phyloP scores from a whole-genome alignment of 2,797 vertebrate genomes.

The Podarcis lilfordi region DNA sequence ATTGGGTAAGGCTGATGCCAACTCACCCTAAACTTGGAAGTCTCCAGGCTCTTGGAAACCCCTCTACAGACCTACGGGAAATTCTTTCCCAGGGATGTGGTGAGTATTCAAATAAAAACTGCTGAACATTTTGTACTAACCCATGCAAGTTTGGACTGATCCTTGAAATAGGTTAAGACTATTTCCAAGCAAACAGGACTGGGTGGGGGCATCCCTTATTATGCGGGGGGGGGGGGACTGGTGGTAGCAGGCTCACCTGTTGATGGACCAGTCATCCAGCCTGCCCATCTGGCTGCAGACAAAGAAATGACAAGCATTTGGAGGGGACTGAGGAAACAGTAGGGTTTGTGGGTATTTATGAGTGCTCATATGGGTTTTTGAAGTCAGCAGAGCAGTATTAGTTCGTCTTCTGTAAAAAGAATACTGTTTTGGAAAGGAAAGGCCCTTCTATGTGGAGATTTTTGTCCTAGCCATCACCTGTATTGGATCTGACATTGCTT shows the following conservation, averaged over 20 bases:
- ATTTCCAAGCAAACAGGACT: background rate
- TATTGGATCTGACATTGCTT: too few species aligned
- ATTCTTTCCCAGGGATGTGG: background rate
- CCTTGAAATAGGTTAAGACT: background rate
- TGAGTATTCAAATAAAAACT: background rate
- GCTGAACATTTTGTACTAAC: too few species aligned
- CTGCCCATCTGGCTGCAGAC: background rate
- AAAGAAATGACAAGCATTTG: background rate
- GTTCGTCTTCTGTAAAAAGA: too few species aligned
- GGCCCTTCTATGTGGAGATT: too few species aligned
- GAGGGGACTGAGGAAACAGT: background rate
- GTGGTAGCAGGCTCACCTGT: too few species aligned
- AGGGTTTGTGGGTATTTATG: background rate
- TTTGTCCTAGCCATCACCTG: too few species aligned
- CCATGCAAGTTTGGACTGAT: too few species aligned
- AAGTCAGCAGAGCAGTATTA: fast-evolving
- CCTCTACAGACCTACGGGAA: background rate
- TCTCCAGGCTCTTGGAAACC: background rate
- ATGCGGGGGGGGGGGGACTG: background rate
- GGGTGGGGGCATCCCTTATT: too few species aligned
- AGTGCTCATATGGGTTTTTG: background rate
- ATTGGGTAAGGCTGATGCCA: background rate
- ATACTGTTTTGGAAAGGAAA: too few species aligned
- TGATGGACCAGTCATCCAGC: background rate
- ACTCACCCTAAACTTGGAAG: background rate